Base-by-base conservation (phyloP, 2,888 invertebrate genomes). In the Amiota minor region DNA sequence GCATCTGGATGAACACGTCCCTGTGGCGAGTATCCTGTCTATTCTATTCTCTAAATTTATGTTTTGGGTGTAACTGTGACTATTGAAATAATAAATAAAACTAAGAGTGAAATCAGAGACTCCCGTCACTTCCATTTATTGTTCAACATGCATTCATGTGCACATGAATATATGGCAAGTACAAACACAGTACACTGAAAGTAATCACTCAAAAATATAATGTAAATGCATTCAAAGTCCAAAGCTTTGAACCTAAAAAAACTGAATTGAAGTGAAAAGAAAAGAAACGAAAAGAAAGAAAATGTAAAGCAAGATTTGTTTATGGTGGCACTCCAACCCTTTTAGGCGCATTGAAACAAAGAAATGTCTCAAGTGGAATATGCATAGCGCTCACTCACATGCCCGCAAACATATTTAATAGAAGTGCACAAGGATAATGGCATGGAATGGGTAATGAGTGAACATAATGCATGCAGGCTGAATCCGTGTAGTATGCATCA, bases 361-460 rank as follows among this genome's bases (percentile, higher is more conserved):
- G 83, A 78, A 86, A 81, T 83, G 83, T 84, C 83, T 84, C 83
- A 84, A 84, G 83, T 84, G 83, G 86, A 76, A 72, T 71, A 76
- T 47, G 71, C 71, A 75, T 68, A 65, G 14, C 53, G 35, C 67
- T 75, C 55, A 68, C 71, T 71, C 67, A 73, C 56, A 70, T 69
- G 18, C 14, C 6, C 59, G 11, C 59, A 67, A 47, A 23, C 16
- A 82, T 80, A 84, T 76, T 77, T 85, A 84, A 84, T 84, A 86
- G 86, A 84, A 84, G 83, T 84, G 86, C 86, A 84, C 83, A 85
- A 84, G 86, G 81, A 84, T 84, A 85, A 84, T 84, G 81, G 78
- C 72, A 78, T 75, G 81, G 79, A 73, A 78, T 75, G 86, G 83
- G 83, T 84, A 84, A 84, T 84, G 83, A 84, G 82, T 84, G 84